A percentile compares a stretch with the other conserved stretches of the same genome.
Evolutionary conservation across 2,113 vertebrate genomes (phyloP).

Genomic region (Larimichthys polyactis): DNA sequence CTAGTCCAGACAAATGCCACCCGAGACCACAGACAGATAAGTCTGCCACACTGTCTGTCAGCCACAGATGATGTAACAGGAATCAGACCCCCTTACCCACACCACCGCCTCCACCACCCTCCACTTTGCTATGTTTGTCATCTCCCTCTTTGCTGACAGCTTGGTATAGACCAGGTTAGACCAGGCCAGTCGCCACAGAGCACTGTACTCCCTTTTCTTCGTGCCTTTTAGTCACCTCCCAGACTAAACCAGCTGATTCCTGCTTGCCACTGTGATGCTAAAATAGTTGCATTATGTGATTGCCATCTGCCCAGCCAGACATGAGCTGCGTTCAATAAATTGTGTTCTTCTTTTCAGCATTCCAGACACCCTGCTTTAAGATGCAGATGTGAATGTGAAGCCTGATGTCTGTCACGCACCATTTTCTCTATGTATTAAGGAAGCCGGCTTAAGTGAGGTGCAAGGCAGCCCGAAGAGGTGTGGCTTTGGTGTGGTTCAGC

Average conservation of each 20-base stretch:
- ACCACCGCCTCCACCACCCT: constrained; percentile 24
- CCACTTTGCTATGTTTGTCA: constrained; percentile 60
- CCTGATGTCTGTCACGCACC: constrained; percentile 58
- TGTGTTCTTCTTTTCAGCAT: constrained; percentile 57
- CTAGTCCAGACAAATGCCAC: constrained; percentile 79
- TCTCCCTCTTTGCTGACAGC: constrained; percentile 60
- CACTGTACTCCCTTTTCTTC: constrained; percentile 47
- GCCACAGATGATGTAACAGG: constrained; percentile 76
- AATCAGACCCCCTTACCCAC: constrained; percentile 60
- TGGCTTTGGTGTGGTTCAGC: constrained; percentile 33
- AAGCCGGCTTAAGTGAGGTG: constrained; percentile 12
- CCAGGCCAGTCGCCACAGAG: constrained; percentile 44
- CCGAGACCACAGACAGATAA: constrained; percentile 82
- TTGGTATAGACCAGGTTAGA: constrained; percentile 58
- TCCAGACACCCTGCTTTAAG: constrained; percentile 61
- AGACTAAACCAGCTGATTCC: constrained; percentile 76
- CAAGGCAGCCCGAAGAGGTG: constrained; percentile 8
- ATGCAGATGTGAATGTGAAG: constrained; percentile 66
- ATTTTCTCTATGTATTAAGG: constrained; percentile 33
- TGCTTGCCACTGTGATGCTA: constrained; percentile 68
- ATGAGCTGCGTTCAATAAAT: constrained; percentile 81
- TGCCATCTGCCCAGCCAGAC: constrained; percentile 83
- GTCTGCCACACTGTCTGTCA: constrained; percentile 72
- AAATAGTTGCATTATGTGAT: constrained; percentile 80
- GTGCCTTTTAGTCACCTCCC: constrained; percentile 63